phyloP scores from a whole-genome alignment of 2,888 invertebrate genomes.

The Drosophila macrospina region DNA sequence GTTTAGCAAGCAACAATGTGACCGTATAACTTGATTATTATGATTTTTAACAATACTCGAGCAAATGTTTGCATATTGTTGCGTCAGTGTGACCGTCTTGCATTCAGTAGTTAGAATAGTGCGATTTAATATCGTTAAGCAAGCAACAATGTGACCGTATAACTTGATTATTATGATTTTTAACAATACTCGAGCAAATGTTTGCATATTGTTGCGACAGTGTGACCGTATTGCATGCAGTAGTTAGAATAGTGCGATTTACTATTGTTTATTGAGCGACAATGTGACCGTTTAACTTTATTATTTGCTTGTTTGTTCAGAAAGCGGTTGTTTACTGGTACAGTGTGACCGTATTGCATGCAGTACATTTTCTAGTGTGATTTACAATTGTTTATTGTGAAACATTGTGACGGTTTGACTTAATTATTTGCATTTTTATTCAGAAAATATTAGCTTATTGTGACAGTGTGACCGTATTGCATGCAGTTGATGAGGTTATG shows the following conservation, averaged over 20 bases:
- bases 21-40: constrained; percentile 4
- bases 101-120: neutral
- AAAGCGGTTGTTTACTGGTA: neutral
- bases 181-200: too few relatives aligned
- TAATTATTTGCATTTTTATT: too few relatives aligned
- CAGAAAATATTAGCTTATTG: too few relatives aligned
- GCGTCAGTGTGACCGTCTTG: neutral
- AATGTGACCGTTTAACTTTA: constrained; percentile 17
- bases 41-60: neutral
- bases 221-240: constrained; percentile 1
- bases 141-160: constrained; percentile 24
- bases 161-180: too few relatives aligned
- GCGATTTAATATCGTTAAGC: constrained; percentile 26
- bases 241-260: constrained; percentile 19
- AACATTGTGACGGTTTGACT: too few relatives aligned
- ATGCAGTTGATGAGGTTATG: too few relatives aligned
- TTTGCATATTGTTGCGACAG: neutral
- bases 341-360: constrained; percentile 1
- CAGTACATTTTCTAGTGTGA: too few relatives aligned
- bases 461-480: constrained; percentile 6
- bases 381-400: too few relatives aligned
- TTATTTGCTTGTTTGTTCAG: too few relatives aligned
- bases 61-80: neutral
- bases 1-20: constrained; percentile 24
- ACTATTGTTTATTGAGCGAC: constrained; percentile 18